Evolutionary conservation across 2,888 invertebrate species (phyloP), one percentile per base, ranked within the genome.

Genomic region (Coecobrya sp.): DNA sequence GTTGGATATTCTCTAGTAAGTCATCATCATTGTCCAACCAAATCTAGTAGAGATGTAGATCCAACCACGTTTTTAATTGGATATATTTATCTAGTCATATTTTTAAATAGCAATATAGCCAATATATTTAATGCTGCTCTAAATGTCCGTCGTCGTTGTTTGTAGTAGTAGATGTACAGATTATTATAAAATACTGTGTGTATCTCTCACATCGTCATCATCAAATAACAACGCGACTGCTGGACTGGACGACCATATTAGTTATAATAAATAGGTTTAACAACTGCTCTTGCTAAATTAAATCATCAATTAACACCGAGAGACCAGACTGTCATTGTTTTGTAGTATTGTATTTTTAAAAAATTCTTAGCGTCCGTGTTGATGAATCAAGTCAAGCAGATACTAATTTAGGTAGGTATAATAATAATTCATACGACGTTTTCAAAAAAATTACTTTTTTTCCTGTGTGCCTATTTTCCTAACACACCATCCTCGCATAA

Each of bases 261-360:
- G 4, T 62, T 19, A 1, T 19, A 62, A 19, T 52, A 52, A n/a
- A 27, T 65, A 65, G 5, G 5, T 62, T 19, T 55, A 25, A 49
- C 76, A 42, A 76, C 42, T 27, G 42, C 42, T 22, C 19, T 4
- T 45, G 62, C 5, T 25, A 19, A 42, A 42, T 19, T 19, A 68
- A 68, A 82, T 68, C 84, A 84, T 73, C 85, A 85, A 59, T 89
- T 25, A 55, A 65, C 62, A 65, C 68, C 30, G 19, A 49, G 36
- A 90, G 65, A 91, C 91, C 91, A 91, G 86, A 91, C 79, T 91
- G 86, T 91, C 81, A 90, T 68, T 91, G 85, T 91, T 76, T 88
- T 62, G 62, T 62, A 22, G 7, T 36, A 19, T 55, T 55, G 11
- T 2, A 5, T 52, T 52, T 55, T 55, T 55, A 16, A 55, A 36